Base-by-base conservation (phyloP, 2,888 invertebrate species). In the Cryptocheilus praepositus region DNA sequence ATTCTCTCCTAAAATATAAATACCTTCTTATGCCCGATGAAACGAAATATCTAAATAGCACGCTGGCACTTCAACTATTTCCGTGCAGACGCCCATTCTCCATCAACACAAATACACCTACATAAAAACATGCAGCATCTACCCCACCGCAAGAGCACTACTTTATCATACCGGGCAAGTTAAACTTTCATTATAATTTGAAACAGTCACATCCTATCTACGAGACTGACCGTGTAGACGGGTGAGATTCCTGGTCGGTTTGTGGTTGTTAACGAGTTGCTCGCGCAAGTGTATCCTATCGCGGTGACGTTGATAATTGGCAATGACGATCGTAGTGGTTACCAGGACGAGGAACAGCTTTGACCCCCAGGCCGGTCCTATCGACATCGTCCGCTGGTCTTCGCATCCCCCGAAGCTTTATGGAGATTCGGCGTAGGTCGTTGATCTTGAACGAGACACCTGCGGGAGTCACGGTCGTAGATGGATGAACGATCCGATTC, bases 241-340 rank as follows among this genome's bases (percentile, higher is more conserved):
- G 15, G 83, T 81, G 61, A 76, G 61, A 67, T 83, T 84, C 58
- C 76, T 73, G 57, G 70, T 64, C 44, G 74, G 69, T 76, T 73
- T 74, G 64, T 80, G 76, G 64, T 74, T 73, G 67, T 76, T 76
- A 65, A 74, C 74, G 68, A 74, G 73, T 64, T 78, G 76, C 70
- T 72, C 78, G 64, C 71, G 74, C 52, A 78, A 61, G 52, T 76
- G 70, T 57, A 66, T 70, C 64, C 67, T 84, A 78, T 85, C 84
- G 78, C 81, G 80, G 56, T 84, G 81, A 69, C 76, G 84, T 45
- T 84, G 87, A 80, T 85, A 83, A 81, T 86, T 85, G 72, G 83
- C 85, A 74, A 85, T 86, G 77, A 85, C 87, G 73, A 87, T 79
- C 64, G 85, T 84, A 58, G 83, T 83, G 75, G 82, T 84, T 69